Percentiles rank a stretch among this genome's conserved stretches.
phyloP scores from a whole-genome alignment of 2,888 invertebrate species.

The Tipula unca region DNA sequence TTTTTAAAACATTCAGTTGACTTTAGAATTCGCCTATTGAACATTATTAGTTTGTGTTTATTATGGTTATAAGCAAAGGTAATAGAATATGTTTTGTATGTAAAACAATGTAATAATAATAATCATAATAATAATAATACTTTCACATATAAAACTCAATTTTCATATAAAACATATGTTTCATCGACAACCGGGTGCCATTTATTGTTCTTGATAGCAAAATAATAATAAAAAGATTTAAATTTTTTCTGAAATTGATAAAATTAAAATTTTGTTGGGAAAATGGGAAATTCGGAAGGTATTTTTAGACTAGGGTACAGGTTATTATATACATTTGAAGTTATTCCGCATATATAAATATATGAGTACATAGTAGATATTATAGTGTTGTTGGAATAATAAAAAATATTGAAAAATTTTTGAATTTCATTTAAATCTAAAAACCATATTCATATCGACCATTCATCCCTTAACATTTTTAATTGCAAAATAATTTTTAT shows the following conservation, averaged over 20 bases:
- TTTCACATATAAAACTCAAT: neutral
- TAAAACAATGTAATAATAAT: neutral
- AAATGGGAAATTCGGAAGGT: neutral
- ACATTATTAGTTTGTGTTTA: neutral
- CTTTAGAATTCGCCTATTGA: neutral
- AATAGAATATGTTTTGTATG: neutral
- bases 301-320: neutral
- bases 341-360: neutral
- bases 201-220: constrained; percentile 25
- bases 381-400: neutral
- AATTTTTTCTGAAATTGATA: neutral
- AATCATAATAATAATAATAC: neutral
- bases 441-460: neutral
- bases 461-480: neutral
- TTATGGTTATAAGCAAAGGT: neutral
- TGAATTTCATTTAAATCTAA: neutral
- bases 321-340: neutral
- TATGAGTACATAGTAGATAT: neutral
- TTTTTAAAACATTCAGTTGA: neutral
- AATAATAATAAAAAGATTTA: constrained; percentile 21
- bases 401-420: neutral
- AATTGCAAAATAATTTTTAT: neutral
- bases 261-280: neutral
- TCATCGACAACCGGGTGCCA: constrained; percentile 23
- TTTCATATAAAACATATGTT: constrained; percentile 22